Conservation (phyloP, 2,888 invertebrate species). For the Tetragonisca angustula region DNA sequence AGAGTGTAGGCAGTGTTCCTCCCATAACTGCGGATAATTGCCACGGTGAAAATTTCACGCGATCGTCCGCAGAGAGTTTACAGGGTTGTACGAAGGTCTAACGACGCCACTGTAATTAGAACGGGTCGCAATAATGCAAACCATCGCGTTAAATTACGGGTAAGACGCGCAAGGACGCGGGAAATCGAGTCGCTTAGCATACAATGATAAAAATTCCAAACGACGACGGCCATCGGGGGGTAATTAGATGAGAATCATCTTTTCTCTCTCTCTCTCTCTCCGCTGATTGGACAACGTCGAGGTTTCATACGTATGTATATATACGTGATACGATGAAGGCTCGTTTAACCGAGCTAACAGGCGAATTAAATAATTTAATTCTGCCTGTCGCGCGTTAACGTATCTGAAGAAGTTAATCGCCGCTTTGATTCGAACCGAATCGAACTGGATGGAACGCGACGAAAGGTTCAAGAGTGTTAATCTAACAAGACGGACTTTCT, state of each 20-base stretch:
- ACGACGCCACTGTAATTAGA: slow-evolving; percentile 42
- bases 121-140: slow-evolving; percentile 29
- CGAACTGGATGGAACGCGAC: neutral
- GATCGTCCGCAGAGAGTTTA: slow-evolving; percentile 34
- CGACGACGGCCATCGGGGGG: neutral
- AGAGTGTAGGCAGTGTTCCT: neutral
- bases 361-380: slow-evolving; percentile 24
- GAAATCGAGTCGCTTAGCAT: slow-evolving; percentile 45
- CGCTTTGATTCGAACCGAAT: neutral
- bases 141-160: slow-evolving; percentile 25
- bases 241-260: slow-evolving; percentile 34
- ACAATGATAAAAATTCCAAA: slow-evolving; percentile 43
- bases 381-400: neutral
- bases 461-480: neutral
- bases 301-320: no score
- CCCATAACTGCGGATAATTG: slow-evolving; percentile 50
- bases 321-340: neutral
- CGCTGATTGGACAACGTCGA: neutral
- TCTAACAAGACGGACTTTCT: neutral
- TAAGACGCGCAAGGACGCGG: slow-evolving; percentile 47
- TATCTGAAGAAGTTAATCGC: neutral
- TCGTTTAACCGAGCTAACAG: slow-evolving; percentile 14
- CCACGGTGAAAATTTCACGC: slow-evolving; percentile 56
- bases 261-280: neutral
- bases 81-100: slow-evolving; percentile 5